Evolutionary conservation across 2,797 vertebrate genomes (phyloP), one percentile per base, ranked within the genome.

Genomic region (Typhlichthys eigenmanni): DNA sequence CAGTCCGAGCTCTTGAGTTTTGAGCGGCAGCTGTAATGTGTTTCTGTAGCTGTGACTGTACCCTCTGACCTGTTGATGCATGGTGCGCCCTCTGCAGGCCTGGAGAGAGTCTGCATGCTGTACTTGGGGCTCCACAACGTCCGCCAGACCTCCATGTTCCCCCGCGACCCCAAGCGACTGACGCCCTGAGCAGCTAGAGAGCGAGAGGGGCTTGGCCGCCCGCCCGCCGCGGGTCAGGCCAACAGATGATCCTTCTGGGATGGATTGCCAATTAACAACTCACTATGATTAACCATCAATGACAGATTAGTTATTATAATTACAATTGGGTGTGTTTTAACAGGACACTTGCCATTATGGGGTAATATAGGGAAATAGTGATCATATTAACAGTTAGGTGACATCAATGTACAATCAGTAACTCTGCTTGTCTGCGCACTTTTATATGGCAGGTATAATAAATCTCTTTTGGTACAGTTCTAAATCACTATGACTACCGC

Each of bases 101-200:
- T 99, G 88, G 98, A 99, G 91, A 94, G 98, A 85, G 97, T 99
- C 17, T 98, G 96, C 70, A 99, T 99, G 98, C 89, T 99, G 75
- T 99, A 96, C 83, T 91, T 99, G 34, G 98, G 98, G 32, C 84
- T 99, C 65, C 96, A 97, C 89, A 99, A 99, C 1, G 87, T 99
- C 16, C 97, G 97, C 0, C 97, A 98, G 87, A 98, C 98, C 50
- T 99, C 97, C 76, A 98, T 99, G 97, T 99, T 98, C 89, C 98
- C 98, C 0, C 94, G 98, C 56, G 98, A 99, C 80, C 97, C 98
- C 56, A 99, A 99, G 74, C 94, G 98, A 68, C 94, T 99, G 66
- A 99, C 97, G 0, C 98, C 98, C 60, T 98, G 89, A 93, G 74
- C 24, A 13, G 24, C 24, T 24, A 24, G 24, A 24, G 24, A 24